Conservation (phyloP, 2,888 invertebrate species). For the Nebria salina region DNA sequence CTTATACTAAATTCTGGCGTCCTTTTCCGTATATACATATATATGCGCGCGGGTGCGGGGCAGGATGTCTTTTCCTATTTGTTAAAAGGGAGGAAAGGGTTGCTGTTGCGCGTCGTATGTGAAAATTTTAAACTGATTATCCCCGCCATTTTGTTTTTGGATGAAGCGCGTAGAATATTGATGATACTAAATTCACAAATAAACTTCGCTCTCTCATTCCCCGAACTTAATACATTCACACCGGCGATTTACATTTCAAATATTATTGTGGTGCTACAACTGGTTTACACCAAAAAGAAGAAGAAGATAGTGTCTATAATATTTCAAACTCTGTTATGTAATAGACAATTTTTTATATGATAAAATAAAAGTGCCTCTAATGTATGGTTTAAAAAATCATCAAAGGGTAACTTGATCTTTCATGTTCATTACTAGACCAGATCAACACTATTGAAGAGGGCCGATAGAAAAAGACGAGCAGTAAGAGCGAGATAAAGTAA, state of each 20-base stretch:
- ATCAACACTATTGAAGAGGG: background rate
- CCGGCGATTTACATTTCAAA: background rate
- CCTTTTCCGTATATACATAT: conserved; percentile 20
- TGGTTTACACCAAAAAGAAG: no score
- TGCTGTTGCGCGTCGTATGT: conserved; percentile 34
- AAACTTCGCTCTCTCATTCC: conserved; percentile 2
- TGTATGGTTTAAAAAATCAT: no score
- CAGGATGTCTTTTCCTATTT: conserved; percentile 42
- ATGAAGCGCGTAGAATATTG: conserved; percentile 41
- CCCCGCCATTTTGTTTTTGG: conserved; percentile 42
- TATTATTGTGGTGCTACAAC: background rate
- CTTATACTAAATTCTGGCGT: conserved; percentile 7
- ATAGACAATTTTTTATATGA: no score
- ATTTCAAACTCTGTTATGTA: no score
- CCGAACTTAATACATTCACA: background rate
- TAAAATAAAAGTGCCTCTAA: no score
- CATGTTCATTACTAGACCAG: background rate
- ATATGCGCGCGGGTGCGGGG: conserved; percentile 7
- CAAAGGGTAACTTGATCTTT: background rate
- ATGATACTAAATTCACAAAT: conserved; percentile 26
- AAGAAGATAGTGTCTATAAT: no score
- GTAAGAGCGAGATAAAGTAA: background rate
- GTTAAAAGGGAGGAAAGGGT: background rate
- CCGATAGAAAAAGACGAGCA: background rate
- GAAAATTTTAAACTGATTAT: conserved; percentile 46